Percentiles rank a stretch among this genome's conserved stretches.
phyloP scores from a whole-genome alignment of 2,797 vertebrate species.

The Muscicapa striata region DNA sequence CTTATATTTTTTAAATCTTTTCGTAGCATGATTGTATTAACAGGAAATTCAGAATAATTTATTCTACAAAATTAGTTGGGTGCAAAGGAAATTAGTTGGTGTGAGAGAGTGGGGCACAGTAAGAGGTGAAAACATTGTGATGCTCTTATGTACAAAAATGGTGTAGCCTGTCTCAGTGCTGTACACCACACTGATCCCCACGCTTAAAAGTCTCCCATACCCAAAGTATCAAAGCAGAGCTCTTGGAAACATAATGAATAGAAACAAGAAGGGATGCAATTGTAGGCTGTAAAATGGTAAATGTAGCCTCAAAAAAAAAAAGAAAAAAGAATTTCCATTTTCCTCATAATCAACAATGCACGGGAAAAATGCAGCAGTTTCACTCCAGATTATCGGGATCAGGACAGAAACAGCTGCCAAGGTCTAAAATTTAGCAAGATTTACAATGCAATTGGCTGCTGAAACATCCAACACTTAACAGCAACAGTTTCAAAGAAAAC shows the following conservation, averaged over 20 bases:
- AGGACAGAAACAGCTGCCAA: background rate
- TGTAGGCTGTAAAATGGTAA: background rate
- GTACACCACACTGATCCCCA: background rate
- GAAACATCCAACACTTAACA: background rate
- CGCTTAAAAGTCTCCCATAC: background rate
- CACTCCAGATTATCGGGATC: background rate
- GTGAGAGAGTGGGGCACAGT: background rate
- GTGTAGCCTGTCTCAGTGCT: background rate
- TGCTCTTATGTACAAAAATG: background rate
- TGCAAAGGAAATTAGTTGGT: background rate
- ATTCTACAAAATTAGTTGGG: background rate
- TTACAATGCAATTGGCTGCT: background rate
- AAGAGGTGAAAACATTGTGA: background rate
- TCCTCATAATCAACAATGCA: background rate
- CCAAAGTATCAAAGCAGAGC: background rate
- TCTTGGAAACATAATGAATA: background rate
- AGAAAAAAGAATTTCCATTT: background rate
- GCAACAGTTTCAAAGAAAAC: background rate
- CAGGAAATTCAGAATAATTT: background rate
- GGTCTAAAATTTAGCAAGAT: background rate
- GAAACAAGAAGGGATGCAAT: background rate
- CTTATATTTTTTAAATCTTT: conserved; percentile 12
- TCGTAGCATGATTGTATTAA: background rate
- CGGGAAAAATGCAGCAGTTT: background rate
- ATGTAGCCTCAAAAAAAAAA: background rate